These are phyloP conservation scores for Lagorchestes hirsutus DNA, from an alignment of 2,797 vertebrate species.

Conservation along the genomic window DNA sequence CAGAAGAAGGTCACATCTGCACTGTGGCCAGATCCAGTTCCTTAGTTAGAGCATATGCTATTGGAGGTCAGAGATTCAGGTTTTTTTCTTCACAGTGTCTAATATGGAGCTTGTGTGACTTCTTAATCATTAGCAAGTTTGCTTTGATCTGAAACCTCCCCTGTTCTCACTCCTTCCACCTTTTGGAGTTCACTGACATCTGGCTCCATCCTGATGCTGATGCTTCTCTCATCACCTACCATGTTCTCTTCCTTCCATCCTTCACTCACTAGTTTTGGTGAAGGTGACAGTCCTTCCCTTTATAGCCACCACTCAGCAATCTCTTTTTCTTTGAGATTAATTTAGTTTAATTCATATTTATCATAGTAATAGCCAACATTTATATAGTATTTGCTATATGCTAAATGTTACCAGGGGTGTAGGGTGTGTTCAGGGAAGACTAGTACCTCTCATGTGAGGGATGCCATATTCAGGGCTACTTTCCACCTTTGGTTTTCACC, in stretches of 20 bases:
- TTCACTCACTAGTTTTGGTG: no score
- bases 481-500: neutral
- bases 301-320: neutral
- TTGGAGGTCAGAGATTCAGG: neutral
- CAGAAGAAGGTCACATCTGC: neutral
- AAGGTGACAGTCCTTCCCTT: neutral
- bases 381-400: neutral
- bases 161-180: no score
- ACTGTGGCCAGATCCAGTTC: neutral
- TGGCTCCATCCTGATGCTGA: no score
- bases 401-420: no score
- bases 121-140: neutral
- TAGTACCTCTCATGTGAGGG: neutral
- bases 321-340: neutral
- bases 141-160: no score
- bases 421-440: neutral
- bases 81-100: neutral
- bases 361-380: neutral
- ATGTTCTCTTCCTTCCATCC: neutral
- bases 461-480: neutral
- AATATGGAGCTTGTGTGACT: neutral
- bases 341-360: neutral
- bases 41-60: neutral
- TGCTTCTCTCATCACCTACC: no score
- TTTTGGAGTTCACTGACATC: no score